Conservation (phyloP, 2,888 invertebrate species). For the Gymnoscelis rufifasciata region DNA sequence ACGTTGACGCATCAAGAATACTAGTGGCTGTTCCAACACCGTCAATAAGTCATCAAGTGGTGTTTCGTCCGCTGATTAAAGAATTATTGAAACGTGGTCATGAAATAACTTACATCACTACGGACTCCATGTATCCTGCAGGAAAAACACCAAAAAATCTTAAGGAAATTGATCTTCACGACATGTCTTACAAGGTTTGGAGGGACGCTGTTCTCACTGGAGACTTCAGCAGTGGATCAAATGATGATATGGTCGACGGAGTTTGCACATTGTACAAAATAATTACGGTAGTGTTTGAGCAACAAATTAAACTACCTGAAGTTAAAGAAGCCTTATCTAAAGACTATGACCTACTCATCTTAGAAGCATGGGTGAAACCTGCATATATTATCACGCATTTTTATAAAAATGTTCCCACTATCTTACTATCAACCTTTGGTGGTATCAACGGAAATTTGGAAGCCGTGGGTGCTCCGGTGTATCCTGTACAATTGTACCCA, state of each 20-base stretch:
- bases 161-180: slow-evolving; percentile 47
- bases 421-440: slow-evolving; percentile 26
- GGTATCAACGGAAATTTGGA: slow-evolving; percentile 14
- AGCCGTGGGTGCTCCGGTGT: slow-evolving; percentile 12
- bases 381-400: slow-evolving; percentile 25
- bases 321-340: slow-evolving; percentile 17
- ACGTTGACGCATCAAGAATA: slow-evolving; percentile 41
- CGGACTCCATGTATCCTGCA: slow-evolving; percentile 46
- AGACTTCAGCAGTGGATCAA: slow-evolving; percentile 12
- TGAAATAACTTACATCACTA: slow-evolving; percentile 52
- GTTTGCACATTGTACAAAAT: slow-evolving; percentile 5
- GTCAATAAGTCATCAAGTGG: slow-evolving; percentile 59
- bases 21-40: slow-evolving; percentile 48
- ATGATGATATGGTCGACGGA: neutral
- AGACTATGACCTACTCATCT: slow-evolving; percentile 29
- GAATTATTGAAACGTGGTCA: slow-evolving; percentile 58
- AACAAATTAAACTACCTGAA: slow-evolving; percentile 18
- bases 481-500: slow-evolving; percentile 13
- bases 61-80: slow-evolving; percentile 47
- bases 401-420: slow-evolving; percentile 26
- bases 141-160: slow-evolving; percentile 36
- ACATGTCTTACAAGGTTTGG: slow-evolving; percentile 38
- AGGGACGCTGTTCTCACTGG: slow-evolving; percentile 6
- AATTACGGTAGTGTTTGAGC: slow-evolving; percentile 12
- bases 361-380: slow-evolving; percentile 28